These are phyloP conservation scores for Leptobrachium leishanense DNA, from an alignment of 2,113 vertebrate genomes.

Conservation along the genomic window DNA sequence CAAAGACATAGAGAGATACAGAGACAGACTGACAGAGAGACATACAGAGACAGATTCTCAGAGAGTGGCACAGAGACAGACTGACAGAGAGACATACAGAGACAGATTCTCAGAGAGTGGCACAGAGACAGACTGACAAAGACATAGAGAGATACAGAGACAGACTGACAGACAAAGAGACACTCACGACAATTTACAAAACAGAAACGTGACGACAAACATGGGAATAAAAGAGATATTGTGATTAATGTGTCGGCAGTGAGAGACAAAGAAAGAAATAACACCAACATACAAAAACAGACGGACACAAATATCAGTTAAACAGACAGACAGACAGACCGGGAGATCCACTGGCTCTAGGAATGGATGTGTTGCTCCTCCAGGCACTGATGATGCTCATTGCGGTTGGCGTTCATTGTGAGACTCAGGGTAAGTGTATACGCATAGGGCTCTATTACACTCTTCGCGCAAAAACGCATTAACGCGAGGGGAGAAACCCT, in stretches of 20 bases:
- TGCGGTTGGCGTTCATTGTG: not conserved
- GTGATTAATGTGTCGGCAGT: too few relatives aligned
- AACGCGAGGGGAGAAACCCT: too few relatives aligned
- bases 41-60: not conserved
- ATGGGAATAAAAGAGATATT: too few relatives aligned
- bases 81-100: not conserved
- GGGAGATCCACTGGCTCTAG: not conserved
- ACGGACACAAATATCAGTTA: too few relatives aligned
- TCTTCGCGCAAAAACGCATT: too few relatives aligned
- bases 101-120: not conserved
- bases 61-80: not conserved
- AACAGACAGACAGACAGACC: not conserved
- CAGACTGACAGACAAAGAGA: not conserved
- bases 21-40: not conserved
- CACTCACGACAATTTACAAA: too few relatives aligned
- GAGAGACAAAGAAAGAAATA: too few relatives aligned
- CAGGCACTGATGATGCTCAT: not conserved
- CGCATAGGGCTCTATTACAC: too few relatives aligned
- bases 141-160: not conserved
- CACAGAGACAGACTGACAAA: not conserved
- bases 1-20: not conserved
- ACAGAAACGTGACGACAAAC: not conserved
- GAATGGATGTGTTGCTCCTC: not conserved
- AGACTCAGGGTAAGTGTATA: constrained; percentile 11
- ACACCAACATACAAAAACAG: too few relatives aligned